phyloP scores from a whole-genome alignment of 2,888 invertebrate genomes.

The Synergus laeviventris region DNA sequence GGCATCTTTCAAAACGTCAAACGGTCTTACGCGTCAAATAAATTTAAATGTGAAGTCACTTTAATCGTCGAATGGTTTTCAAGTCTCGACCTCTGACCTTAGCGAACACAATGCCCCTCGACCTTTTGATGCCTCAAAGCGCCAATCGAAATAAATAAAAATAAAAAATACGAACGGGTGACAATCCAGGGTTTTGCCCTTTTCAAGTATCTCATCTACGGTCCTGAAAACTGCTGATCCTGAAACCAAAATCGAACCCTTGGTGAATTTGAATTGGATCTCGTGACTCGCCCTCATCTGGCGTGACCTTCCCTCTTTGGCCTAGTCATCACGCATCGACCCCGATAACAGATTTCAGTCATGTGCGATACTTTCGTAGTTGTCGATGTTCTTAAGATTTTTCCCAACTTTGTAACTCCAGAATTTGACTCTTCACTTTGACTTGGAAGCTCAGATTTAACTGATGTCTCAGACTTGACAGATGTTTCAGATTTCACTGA shows the following conservation, averaged over 20 bases:
- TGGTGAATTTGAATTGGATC: not conserved
- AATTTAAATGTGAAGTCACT: no score
- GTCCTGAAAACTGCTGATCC: not conserved
- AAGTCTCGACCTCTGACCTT: no score
- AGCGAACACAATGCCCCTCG: not conserved
- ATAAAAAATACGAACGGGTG: not conserved
- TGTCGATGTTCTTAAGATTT: conserved; percentile 84
- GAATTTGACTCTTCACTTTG: not conserved
- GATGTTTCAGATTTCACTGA: not conserved
- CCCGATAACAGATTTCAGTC: conserved; percentile 92
- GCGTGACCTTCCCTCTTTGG: conserved; percentile 65
- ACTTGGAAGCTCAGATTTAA: not conserved
- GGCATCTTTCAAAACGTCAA: not conserved
- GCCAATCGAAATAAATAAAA: not conserved
- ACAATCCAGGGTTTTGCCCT: not conserved
- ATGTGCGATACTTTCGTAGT: conserved; percentile 90
- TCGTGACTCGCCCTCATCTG: conserved; percentile 60
- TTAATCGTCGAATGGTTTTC: not conserved
- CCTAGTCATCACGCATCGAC: conserved; percentile 85
- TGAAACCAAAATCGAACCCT: not conserved
- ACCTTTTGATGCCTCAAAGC: not conserved
- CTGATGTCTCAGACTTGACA: not conserved
- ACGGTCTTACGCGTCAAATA: not conserved
- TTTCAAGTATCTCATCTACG: not conserved
- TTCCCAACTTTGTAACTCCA: conserved; percentile 70